These are phyloP conservation scores for Struthidea cinerea DNA, from an alignment of 2,113 vertebrate genomes.

Conservation along the genomic window DNA sequence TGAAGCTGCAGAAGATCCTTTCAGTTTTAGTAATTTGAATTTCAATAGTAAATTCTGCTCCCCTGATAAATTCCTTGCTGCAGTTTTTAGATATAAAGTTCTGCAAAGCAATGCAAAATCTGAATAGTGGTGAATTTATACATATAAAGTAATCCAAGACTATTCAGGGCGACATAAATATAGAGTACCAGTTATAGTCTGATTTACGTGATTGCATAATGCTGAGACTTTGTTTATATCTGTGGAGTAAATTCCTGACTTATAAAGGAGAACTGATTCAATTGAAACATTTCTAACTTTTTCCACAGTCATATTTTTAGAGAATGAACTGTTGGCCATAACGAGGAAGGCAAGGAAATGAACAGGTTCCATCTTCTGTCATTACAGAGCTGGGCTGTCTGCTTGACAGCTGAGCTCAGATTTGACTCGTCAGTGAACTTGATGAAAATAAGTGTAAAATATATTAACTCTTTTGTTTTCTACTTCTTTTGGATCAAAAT, in stretches of 20 bases:
- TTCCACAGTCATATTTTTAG: conserved; percentile 16
- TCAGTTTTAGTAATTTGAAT: not conserved
- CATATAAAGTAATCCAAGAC: not conserved
- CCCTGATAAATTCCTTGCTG: not conserved
- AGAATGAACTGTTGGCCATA: not conserved
- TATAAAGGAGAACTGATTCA: not conserved
- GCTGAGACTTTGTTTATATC: not conserved
- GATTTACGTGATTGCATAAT: not conserved
- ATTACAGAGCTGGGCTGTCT: not conserved
- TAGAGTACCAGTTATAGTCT: not conserved
- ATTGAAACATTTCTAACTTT: conserved; percentile 9
- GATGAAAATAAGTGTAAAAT: not conserved
- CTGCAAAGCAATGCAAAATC: not conserved
- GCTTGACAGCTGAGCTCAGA: not conserved
- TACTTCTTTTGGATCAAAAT: not conserved
- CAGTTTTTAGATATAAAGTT: not conserved
- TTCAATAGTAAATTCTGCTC: not conserved
- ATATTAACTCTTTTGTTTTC: not conserved
- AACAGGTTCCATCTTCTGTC: not conserved
- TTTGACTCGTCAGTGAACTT: not conserved
- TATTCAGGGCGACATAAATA: not conserved
- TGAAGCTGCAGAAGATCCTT: not conserved
- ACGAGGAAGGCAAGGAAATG: not conserved
- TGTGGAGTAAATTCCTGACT: conserved; percentile 4
- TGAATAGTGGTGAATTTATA: not conserved